Evolutionary conservation across 2,888 invertebrate genomes (phyloP), one percentile per base, ranked within the genome.

Genomic region (Acanthacorydalis orientalis): DNA sequence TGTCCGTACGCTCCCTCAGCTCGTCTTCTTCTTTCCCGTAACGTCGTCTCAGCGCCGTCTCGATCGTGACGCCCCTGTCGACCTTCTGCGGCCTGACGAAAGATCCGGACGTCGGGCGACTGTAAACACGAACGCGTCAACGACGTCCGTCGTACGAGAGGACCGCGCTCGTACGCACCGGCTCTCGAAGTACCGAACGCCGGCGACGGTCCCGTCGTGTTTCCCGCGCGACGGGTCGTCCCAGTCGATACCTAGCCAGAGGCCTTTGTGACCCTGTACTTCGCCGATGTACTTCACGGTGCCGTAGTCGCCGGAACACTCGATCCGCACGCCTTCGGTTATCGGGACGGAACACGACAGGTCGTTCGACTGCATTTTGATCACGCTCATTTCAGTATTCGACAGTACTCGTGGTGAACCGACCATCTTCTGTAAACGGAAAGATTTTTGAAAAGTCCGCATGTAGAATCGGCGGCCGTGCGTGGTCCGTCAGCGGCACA

Each of bases 241-340:
- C 96, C 96, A 97, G 62, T 97, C 96, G n/a, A 97, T 77, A 1
- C 97, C 97, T 48, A 90, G 70, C 96, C 95, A 96, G 32, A 69
- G 61, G 40, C 85, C 85, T 49, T 73, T 67, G 57, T 82, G 74
- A 1, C 81, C 80, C 51, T 77, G 74, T 14, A 78, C 68, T 60
- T 77, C 74, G 43, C 92, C 91, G 51, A 87, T 75, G 65, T 81
- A 91, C 60, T 76, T 77, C 31, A 90, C 77, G 7, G 78, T 78
- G 12, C 80, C 82, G 57, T 57, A 59, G 50, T 58, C 52, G 9
- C 59, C 60, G 33, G 54, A 54, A 51, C 61, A 63, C 52, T 63
- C 62, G 43, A 67, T 57, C 50, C 67, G 56, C 47, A 60, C 58
- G 31, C 65, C 66, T n/a, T 64, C 48, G 51, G 56, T 49, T 11